phyloP scores from a whole-genome alignment of 23 tunicate species.

The Oikopleura albicans region DNA sequence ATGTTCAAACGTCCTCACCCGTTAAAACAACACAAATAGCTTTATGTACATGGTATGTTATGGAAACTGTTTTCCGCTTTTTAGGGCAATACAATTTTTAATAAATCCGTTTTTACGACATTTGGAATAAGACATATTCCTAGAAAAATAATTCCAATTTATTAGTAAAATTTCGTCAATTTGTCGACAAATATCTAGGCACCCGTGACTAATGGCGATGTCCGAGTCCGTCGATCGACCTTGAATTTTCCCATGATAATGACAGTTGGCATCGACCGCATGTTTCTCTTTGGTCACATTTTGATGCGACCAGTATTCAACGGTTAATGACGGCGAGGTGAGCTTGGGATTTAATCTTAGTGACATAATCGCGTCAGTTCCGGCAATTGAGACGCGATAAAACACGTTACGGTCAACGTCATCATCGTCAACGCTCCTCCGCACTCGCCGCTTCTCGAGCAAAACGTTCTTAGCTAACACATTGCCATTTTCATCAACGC shows the following conservation, averaged over 20 bases:
- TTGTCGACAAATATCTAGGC: too few species aligned
- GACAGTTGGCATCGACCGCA: background rate
- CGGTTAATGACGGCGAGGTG: background rate
- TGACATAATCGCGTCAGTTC: background rate
- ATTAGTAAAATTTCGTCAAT: too few species aligned
- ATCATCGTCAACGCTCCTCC: background rate
- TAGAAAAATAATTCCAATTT: too few species aligned
- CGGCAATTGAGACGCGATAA: background rate
- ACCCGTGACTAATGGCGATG: too few species aligned
- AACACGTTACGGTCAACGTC: background rate
- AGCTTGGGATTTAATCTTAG: background rate
- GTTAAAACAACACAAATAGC: too few species aligned
- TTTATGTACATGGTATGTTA: too few species aligned
- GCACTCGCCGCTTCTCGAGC: background rate
- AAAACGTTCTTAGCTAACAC: background rate
- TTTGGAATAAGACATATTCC: too few species aligned
- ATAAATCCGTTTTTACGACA: too few species aligned
- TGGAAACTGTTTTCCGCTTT: too few species aligned
- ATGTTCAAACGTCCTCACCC: too few species aligned
- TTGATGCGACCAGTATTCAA: background rate
- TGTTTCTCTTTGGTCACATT: background rate
- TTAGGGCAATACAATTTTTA: too few species aligned
- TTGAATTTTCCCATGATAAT: background rate
- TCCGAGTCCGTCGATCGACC: background rate
- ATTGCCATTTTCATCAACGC: background rate